Conservation (phyloP, 2,888 invertebrate species). For the Galerucella nymphaeae region DNA sequence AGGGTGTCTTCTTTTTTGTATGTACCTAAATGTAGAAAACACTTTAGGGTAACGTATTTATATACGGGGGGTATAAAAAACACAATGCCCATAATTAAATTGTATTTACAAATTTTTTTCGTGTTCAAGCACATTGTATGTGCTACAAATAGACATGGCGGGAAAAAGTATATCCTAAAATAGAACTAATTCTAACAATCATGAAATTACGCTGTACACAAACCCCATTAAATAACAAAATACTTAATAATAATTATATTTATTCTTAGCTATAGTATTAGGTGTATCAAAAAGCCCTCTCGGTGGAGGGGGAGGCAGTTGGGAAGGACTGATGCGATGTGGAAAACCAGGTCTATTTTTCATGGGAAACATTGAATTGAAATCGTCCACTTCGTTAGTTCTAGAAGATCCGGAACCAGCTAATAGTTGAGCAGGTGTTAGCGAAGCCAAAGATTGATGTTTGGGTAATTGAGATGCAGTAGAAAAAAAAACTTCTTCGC, state of each 20-base stretch:
- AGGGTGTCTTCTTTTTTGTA: no score
- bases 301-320: neutral
- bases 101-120: neutral
- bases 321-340: neutral
- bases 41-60: no score
- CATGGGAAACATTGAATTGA: neutral
- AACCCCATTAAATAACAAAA: neutral
- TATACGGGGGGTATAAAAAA: neutral
- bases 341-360: neutral
- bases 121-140: neutral
- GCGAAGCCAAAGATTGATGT: conserved; percentile 60
- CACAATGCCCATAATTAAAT: neutral
- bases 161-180: neutral
- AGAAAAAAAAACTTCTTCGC: conserved; percentile 56
- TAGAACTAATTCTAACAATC: neutral
- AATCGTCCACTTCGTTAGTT: neutral
- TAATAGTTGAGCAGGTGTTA: conserved; percentile 63
- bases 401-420: conserved; percentile 44
- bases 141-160: neutral
- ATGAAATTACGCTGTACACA: neutral
- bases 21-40: no score
- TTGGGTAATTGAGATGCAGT: conserved; percentile 52
- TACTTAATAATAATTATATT: conserved; percentile 6
- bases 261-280: neutral
- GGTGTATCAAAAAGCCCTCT: neutral